A percentile compares a stretch with the other conserved stretches of the same genome.
Conservation (phyloP, 1,140 invertebrate species). For the Periplaneta americana region DNA sequence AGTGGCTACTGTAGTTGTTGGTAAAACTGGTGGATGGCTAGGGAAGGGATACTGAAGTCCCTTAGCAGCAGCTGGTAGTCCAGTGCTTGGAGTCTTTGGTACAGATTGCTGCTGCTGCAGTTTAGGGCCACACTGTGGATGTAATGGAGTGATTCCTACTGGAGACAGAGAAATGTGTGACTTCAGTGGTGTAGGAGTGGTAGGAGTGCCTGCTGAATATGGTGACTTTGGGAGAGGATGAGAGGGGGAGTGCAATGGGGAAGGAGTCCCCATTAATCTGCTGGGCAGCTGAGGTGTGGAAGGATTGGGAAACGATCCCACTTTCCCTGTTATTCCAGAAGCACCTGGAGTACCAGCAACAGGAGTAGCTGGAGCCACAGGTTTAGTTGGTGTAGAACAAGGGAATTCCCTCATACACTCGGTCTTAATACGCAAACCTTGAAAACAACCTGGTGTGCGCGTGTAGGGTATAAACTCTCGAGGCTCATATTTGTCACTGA, state of each 20-base stretch:
- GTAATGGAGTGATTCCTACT: background rate
- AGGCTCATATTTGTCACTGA: conserved; percentile 80
- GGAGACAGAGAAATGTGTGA: background rate
- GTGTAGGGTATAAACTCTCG: conserved; percentile 44
- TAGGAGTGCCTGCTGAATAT: conserved; percentile 4
- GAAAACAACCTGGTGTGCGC: conserved; percentile 6
- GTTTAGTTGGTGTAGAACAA: background rate
- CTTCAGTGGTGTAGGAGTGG: background rate
- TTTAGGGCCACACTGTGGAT: background rate
- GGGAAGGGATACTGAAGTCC: conserved; percentile 78
- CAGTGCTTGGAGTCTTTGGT: conserved; percentile 6
- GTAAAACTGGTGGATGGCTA: conserved; percentile 58
- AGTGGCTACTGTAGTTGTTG: conserved; percentile 28
- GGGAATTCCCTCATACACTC: background rate
- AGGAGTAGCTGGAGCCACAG: background rate
- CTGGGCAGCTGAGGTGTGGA: background rate
- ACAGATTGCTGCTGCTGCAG: background rate
- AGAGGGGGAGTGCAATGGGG: conserved; percentile 12
- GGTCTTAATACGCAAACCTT: conserved; percentile 9
- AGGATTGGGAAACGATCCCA: background rate
- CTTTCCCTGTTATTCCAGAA: background rate
- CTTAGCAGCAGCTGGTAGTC: conserved; percentile 36
- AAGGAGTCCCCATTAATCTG: conserved; percentile 8
- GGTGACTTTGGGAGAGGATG: conserved; percentile 11
- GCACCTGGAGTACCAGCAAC: background rate